Percentiles rank a stretch among this genome's conserved stretches.
phyloP scores from a whole-genome alignment of 37 sponge, comb jelly and placozoan species.

The Corticium candelabrum region DNA sequence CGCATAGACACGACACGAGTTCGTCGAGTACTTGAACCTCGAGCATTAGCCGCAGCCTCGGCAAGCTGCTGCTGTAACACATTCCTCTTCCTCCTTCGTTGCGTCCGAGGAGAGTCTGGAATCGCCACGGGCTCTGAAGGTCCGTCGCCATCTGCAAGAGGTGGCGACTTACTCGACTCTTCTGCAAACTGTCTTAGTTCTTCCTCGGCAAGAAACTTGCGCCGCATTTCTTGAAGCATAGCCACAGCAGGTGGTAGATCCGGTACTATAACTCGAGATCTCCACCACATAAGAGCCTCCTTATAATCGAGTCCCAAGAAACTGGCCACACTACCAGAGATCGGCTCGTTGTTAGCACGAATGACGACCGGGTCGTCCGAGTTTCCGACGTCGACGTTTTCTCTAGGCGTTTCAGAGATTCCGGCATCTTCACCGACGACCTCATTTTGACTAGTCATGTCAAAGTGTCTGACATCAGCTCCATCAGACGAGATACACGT shows the following conservation, averaged over 20 bases:
- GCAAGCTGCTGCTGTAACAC: neutral
- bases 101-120: neutral
- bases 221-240: neutral
- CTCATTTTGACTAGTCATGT: too few species aligned
- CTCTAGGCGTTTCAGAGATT: neutral
- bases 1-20: neutral
- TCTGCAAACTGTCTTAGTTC: neutral
- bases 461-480: too few species aligned
- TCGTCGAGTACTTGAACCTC: neutral
- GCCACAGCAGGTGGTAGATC: neutral
- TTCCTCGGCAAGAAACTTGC: neutral
- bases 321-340: neutral
- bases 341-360: neutral
- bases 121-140: too few species aligned
- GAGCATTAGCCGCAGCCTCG: neutral
- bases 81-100: neutral
- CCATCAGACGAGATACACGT: too few species aligned
- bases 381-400: neutral
- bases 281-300: neutral
- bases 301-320: neutral
- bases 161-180: neutral
- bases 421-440: neutral
- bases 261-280: neutral
- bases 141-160: too few species aligned
- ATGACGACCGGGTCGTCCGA: neutral